A percentile compares a stretch with the other conserved stretches of the same genome.
Evolutionary conservation across 92 coral and sea anemone species (phyloP).

Genomic region (Phenganax subtilis): DNA sequence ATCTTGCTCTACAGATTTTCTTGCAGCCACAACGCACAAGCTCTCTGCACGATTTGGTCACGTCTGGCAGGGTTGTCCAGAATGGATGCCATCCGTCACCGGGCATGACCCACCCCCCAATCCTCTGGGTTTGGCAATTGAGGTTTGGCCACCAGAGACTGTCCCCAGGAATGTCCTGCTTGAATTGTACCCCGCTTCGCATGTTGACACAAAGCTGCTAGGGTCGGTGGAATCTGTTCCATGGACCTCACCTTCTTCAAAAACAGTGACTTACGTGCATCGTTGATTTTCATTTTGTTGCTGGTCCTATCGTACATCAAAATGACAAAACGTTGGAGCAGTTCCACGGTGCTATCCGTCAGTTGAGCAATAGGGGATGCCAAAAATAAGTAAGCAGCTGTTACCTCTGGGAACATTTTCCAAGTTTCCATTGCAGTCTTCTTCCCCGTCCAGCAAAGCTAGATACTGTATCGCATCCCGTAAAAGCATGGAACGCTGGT

Average conservation of each 20-base stretch:
- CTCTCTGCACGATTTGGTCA: slow-evolving; percentile 32
- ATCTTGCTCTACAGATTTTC: slow-evolving; percentile 25
- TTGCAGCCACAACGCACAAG: slow-evolving; percentile 43
- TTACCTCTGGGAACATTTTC: slow-evolving; percentile 49
- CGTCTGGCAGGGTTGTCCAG: slow-evolving; percentile 50
- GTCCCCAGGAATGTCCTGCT: slow-evolving; percentile 44
- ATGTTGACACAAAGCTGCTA: slow-evolving; percentile 44
- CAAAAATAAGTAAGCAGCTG: slow-evolving; percentile 33
- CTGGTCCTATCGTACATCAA: slow-evolving; percentile 46
- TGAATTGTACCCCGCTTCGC: slow-evolving; percentile 34
- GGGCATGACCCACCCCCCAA: slow-evolving; percentile 30
- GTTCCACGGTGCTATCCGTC: slow-evolving; percentile 18
- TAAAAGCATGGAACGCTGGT: slow-evolving; percentile 54
- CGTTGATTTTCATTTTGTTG: slow-evolving; percentile 24
- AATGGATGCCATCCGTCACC: slow-evolving; percentile 33
- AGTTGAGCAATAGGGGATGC: slow-evolving; percentile 12
- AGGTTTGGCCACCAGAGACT: slow-evolving; percentile 32
- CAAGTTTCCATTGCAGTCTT: slow-evolving; percentile 54
- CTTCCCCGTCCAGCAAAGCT: slow-evolving; percentile 47
- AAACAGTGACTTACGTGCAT: slow-evolving; percentile 33
- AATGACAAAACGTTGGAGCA: slow-evolving; percentile 44
- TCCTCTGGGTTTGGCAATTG: slow-evolving; percentile 15
- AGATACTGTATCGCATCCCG: slow-evolving; percentile 48
- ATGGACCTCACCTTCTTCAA: slow-evolving; percentile 38
- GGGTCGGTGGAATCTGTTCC: slow-evolving; percentile 42